Percentiles rank a stretch among this genome's conserved stretches.
phyloP scores from a whole-genome alignment of 2,888 invertebrate genomes.

The Lasius platythorax region DNA sequence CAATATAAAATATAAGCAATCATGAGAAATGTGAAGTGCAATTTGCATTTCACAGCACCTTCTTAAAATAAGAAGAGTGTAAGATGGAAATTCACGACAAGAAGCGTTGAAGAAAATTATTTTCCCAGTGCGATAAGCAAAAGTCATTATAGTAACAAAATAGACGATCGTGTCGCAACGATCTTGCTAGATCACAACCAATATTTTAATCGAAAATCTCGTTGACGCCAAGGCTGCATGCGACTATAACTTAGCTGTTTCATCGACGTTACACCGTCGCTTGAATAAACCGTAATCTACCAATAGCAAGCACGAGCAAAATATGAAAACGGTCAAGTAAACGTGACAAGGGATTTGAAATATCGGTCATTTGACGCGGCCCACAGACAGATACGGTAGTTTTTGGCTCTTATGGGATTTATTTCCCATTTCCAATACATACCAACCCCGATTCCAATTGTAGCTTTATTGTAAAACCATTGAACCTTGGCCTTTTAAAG shows the following conservation, averaged over 20 bases:
- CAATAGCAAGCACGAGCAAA: conserved; percentile 8
- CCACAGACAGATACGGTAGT: background rate
- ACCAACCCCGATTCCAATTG: conserved; percentile 3
- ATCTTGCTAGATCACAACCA: background rate
- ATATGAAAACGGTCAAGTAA: background rate
- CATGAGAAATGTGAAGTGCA: background rate
- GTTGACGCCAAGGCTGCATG: no score
- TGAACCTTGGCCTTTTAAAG: background rate
- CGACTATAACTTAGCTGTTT: background rate
- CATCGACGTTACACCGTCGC: background rate
- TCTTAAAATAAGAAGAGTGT: background rate
- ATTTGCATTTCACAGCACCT: conserved; percentile 17
- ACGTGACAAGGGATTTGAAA: background rate
- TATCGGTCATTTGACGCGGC: conserved; percentile 22
- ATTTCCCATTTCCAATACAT: conserved; percentile 35
- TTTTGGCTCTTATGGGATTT: conserved; percentile 34
- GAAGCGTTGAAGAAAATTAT: conserved; percentile 5
- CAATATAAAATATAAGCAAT: background rate
- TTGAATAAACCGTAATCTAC: conserved; percentile 40
- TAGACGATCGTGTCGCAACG: conserved; percentile 15
- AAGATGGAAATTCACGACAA: conserved; percentile 6
- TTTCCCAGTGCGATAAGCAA: conserved; percentile 15
- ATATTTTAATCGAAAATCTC: conserved; percentile 12
- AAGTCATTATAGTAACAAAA: conserved; percentile 22
- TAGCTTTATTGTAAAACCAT: conserved; percentile 4